Conservation (phyloP, 1,140 invertebrate species). For the Drosophila funebris region DNA sequence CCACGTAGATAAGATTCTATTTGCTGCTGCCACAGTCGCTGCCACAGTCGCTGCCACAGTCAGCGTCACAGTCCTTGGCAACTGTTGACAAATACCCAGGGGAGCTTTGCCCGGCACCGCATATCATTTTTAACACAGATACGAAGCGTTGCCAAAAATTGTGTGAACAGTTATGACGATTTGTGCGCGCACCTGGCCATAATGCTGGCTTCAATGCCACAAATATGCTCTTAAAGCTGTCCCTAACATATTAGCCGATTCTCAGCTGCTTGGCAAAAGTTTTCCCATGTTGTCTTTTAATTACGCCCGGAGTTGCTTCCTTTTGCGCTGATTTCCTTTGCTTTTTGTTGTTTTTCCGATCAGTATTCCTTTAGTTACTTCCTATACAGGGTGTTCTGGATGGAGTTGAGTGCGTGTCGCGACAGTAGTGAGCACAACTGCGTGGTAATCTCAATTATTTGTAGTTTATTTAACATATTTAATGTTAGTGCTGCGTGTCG, state of each 20-base stretch:
- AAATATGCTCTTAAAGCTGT: constrained; percentile 6
- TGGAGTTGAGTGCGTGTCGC: no score
- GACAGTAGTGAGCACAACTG: no score
- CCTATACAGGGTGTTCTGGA: no score
- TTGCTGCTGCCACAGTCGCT: constrained; percentile 49
- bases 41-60: not conserved
- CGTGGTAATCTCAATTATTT: no score
- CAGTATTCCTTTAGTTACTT: not conserved
- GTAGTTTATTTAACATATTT: not conserved
- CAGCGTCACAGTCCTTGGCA: constrained; percentile 18
- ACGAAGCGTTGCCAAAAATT: constrained; percentile 45
- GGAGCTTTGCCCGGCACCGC: constrained; percentile 34
- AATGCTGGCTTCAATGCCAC: constrained; percentile 16
- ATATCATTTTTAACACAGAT: constrained; percentile 47
- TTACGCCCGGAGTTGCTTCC: not conserved
- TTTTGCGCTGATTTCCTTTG: not conserved
- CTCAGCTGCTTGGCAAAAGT: not conserved
- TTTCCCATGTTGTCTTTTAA: constrained; percentile 27
- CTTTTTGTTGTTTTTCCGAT: not conserved
- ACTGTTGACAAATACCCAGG: constrained; percentile 67
- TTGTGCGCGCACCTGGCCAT: constrained; percentile 30
- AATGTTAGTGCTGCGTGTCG: not conserved
- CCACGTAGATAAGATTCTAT: constrained; percentile 70
- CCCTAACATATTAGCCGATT: not conserved
- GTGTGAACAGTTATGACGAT: constrained; percentile 64